Conservation (phyloP, 2,797 vertebrate genomes). For the Oophaga sylvatica region DNA sequence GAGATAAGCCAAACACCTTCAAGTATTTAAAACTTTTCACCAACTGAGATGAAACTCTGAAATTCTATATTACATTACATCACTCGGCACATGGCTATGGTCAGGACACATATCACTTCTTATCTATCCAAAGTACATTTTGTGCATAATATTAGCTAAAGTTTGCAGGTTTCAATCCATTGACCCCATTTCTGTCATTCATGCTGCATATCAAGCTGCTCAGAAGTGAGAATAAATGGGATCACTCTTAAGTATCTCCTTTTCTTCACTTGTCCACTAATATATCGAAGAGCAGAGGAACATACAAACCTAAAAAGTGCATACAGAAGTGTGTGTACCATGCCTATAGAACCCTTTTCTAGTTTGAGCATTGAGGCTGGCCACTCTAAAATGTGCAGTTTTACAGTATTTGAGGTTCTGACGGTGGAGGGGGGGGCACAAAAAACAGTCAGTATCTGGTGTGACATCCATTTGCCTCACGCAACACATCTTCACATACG, state of each 20-base stretch:
- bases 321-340: background rate
- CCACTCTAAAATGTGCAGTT: no score
- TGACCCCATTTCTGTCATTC: background rate
- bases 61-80: background rate
- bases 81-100: background rate
- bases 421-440: no score
- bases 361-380: no score
- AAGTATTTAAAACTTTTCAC: constrained; percentile 8
- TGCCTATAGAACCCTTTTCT: background rate
- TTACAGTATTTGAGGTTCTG: no score
- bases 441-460: no score
- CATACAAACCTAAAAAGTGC: background rate
- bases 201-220: background rate
- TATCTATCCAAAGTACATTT: background rate
- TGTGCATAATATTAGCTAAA: background rate
- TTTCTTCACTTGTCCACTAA: background rate
- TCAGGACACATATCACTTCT: background rate
- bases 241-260: background rate
- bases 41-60: background rate
- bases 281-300: background rate
- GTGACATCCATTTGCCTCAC: no score
- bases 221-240: background rate
- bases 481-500: no score
- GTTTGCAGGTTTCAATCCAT: background rate
- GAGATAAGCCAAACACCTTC: constrained; percentile 42